A percentile compares a stretch with the other conserved stretches of the same genome.
These are phyloP conservation scores for Drosophila subpulchrella DNA, from an alignment of 1,140 invertebrate species.

Conservation along the genomic window DNA sequence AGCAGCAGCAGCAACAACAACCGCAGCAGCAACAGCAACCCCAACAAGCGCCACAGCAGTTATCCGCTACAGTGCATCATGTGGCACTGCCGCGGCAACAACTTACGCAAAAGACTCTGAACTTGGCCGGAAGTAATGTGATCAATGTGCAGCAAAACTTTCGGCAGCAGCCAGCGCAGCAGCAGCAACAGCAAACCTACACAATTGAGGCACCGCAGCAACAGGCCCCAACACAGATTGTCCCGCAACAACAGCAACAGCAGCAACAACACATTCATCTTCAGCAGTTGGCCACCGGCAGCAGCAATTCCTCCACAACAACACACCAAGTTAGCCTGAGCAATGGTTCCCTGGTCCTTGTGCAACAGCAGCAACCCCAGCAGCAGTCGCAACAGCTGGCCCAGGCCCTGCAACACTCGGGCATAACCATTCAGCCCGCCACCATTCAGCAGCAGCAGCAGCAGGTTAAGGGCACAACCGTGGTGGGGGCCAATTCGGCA, in stretches of 20 bases:
- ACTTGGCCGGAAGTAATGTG: slow-evolving; percentile 54
- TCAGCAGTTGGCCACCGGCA: slow-evolving; percentile 51
- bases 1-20: slow-evolving; percentile 64
- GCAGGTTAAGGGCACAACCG: slow-evolving; percentile 59
- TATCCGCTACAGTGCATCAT: slow-evolving; percentile 78
- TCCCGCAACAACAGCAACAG: slow-evolving; percentile 23
- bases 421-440: slow-evolving; percentile 80
- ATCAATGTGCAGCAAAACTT: slow-evolving; percentile 70
- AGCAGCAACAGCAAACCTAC: slow-evolving; percentile 46
- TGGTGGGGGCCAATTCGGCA: slow-evolving; percentile 72
- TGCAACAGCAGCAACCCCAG: slow-evolving; percentile 85
- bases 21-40: slow-evolving; percentile 64
- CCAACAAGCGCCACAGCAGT: slow-evolving; percentile 75
- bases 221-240: slow-evolving; percentile 46
- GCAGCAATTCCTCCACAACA: slow-evolving; percentile 40
- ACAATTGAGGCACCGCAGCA: slow-evolving; percentile 42
- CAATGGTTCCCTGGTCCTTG: slow-evolving; percentile 86
- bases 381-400: slow-evolving; percentile 68
- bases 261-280: slow-evolving; percentile 72
- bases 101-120: slow-evolving; percentile 67
- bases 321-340: slow-evolving; percentile 84
- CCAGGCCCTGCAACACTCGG: slow-evolving; percentile 70
- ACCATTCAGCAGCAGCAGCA: slow-evolving; percentile 56
- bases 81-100: slow-evolving; percentile 84
- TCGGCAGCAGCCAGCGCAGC: slow-evolving; percentile 50